These are phyloP conservation scores for Gryon sp. DNA, from an alignment of 1,140 invertebrate species.

Conservation along the genomic window DNA sequence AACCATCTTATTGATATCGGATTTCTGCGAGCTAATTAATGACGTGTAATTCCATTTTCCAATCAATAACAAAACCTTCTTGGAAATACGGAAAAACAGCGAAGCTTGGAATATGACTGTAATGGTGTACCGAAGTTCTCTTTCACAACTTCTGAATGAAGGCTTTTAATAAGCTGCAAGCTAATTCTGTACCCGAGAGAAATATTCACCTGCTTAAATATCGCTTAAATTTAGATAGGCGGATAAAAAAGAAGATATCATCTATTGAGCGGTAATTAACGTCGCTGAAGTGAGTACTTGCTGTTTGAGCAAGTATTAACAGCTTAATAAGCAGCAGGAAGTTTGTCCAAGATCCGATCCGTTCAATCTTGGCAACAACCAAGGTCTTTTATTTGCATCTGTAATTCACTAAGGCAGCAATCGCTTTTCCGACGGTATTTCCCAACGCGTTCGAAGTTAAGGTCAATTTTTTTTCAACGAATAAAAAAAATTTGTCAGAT, in stretches of 20 bases:
- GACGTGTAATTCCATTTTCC: slow-evolving; percentile 16
- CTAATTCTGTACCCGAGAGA: slow-evolving; percentile 24
- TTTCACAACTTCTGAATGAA: slow-evolving; percentile 24
- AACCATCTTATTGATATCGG: background rate
- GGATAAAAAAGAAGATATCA: slow-evolving; percentile 54
- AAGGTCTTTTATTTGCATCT: slow-evolving; percentile 76
- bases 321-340: slow-evolving; percentile 72
- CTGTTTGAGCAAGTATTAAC: slow-evolving; percentile 67
- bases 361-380: slow-evolving; percentile 75
- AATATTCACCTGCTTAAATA: slow-evolving; percentile 46
- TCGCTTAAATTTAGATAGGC: slow-evolving; percentile 43
- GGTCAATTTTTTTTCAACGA: slow-evolving; percentile 18
- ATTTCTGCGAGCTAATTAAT: slow-evolving; percentile 5
- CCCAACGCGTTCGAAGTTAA: slow-evolving; percentile 65
- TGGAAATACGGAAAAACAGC: too few relatives aligned
- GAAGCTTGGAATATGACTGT: too few relatives aligned
- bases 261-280: slow-evolving; percentile 58
- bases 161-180: slow-evolving; percentile 20
- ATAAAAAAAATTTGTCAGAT: background rate
- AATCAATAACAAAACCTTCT: slow-evolving; percentile 23
- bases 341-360: slow-evolving; percentile 74
- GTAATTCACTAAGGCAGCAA: slow-evolving; percentile 74
- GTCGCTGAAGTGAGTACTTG: slow-evolving; percentile 53
- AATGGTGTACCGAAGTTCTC: background rate
- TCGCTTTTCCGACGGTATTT: slow-evolving; percentile 63